Conservation (phyloP, 2,113 vertebrate species). For the Myiozetetes cayanensis region DNA sequence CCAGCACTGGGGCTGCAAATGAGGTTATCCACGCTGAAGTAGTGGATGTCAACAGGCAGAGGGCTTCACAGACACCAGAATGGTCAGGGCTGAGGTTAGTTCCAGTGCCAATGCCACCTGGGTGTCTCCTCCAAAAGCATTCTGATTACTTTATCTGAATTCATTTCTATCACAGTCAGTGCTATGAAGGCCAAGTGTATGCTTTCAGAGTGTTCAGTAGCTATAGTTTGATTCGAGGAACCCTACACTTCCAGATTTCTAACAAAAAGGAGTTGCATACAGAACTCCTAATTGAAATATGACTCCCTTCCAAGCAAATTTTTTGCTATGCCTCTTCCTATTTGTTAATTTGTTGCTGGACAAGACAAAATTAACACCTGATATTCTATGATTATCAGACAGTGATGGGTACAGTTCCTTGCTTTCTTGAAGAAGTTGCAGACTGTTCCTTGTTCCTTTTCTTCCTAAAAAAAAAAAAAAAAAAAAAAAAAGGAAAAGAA, state of each 20-base stretch:
- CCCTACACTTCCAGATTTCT: not conserved
- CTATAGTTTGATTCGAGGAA: not conserved
- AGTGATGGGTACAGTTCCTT: not conserved
- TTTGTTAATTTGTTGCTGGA: not conserved
- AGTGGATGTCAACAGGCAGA: not conserved
- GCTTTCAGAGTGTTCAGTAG: not conserved
- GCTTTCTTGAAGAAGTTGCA: not conserved
- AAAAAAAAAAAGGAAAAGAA: not conserved
- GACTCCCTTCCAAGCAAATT: not conserved
- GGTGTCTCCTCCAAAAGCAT: not conserved
- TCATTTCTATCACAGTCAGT: not conserved
- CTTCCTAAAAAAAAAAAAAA: not conserved
- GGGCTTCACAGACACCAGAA: not conserved
- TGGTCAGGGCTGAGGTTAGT: not conserved
- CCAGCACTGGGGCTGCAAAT: not conserved
- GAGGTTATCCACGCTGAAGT: not conserved
- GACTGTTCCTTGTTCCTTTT: not conserved
- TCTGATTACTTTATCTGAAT: not conserved
- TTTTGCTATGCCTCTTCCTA: not conserved
- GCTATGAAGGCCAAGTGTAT: not conserved
- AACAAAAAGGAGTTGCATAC: not conserved
- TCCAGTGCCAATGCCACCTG: not conserved
- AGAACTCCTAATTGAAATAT: not conserved
- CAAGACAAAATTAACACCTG: not conserved
- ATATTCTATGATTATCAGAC: not conserved